phyloP scores from a whole-genome alignment of 2,113 vertebrate genomes.

The Dendropsophus ebraccatus region DNA sequence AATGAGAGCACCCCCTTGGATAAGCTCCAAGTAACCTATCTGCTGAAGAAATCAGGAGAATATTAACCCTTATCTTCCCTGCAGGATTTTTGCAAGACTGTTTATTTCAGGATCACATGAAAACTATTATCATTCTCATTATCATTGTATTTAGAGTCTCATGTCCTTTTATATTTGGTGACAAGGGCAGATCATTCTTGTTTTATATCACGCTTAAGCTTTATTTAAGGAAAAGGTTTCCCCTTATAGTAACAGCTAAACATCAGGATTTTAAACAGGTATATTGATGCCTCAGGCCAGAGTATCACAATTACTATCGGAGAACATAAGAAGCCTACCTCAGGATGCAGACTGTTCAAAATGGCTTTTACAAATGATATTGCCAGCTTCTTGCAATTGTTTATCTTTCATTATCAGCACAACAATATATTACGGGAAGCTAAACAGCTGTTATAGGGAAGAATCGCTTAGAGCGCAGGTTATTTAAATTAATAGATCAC shows the following conservation, averaged over 20 bases:
- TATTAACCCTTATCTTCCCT: not conserved
- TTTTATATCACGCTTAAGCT: not conserved
- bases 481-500: constrained; percentile 41
- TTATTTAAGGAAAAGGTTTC: not conserved
- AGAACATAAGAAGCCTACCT: not conserved
- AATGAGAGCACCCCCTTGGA: too few species aligned
- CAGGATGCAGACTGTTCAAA: constrained; percentile 18
- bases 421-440: constrained; percentile 48
- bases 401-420: constrained; percentile 49
- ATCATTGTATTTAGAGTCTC: too few species aligned
- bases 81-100: not conserved
- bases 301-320: not conserved
- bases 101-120: too few species aligned
- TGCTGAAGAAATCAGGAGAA: not conserved
- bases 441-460: constrained; percentile 45
- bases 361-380: constrained; percentile 47
- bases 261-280: not conserved
- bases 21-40: too few species aligned
- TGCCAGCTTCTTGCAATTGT: constrained; percentile 44
- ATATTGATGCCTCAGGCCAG: not conserved
- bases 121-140: too few species aligned
- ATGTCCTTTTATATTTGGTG: not conserved
- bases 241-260: not conserved
- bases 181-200: not conserved
- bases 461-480: constrained; percentile 31